phyloP scores from a whole-genome alignment of 2,888 invertebrate species.

The Synanthedon formicaeformis region DNA sequence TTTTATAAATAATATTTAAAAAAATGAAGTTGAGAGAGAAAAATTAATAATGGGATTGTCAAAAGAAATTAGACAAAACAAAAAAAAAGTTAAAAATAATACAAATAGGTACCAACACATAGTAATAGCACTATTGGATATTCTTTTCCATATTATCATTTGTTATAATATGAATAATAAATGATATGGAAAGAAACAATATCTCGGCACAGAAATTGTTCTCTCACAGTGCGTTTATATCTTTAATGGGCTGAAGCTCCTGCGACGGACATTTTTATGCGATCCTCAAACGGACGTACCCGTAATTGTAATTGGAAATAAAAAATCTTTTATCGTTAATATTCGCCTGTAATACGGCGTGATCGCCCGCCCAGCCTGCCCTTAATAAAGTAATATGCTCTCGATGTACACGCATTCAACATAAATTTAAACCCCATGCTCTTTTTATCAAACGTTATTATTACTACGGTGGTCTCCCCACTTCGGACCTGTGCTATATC shows the following conservation, averaged over 20 bases:
- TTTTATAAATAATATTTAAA: no score
- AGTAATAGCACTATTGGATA: no score
- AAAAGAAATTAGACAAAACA: no score
- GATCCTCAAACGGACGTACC: conserved; percentile 39
- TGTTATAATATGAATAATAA: no score
- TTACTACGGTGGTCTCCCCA: conserved; percentile 56
- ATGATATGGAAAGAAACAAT: no score
- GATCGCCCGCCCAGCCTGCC: conserved; percentile 52
- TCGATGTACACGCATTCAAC: conserved; percentile 66
- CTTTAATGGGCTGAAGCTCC: conserved; percentile 35
- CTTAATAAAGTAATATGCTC: conserved; percentile 69
- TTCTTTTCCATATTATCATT: no score
- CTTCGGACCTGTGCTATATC: conserved; percentile 36
- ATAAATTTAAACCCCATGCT: conserved; percentile 58
- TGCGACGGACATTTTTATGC: conserved; percentile 49
- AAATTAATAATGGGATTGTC: no score
- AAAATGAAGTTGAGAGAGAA: no score
- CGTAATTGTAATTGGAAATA: conserved; percentile 48
- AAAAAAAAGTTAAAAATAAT: no score
- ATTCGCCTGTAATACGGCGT: conserved; percentile 42
- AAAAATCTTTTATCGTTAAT: conserved; percentile 49
- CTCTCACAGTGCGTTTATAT: conserved; percentile 16
- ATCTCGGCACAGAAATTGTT: no score
- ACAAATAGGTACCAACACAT: no score
- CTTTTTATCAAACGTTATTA: conserved; percentile 62